These are phyloP conservation scores for Canis aureus DNA, from an alignment of 2,113 vertebrate species.

Conservation along the genomic window DNA sequence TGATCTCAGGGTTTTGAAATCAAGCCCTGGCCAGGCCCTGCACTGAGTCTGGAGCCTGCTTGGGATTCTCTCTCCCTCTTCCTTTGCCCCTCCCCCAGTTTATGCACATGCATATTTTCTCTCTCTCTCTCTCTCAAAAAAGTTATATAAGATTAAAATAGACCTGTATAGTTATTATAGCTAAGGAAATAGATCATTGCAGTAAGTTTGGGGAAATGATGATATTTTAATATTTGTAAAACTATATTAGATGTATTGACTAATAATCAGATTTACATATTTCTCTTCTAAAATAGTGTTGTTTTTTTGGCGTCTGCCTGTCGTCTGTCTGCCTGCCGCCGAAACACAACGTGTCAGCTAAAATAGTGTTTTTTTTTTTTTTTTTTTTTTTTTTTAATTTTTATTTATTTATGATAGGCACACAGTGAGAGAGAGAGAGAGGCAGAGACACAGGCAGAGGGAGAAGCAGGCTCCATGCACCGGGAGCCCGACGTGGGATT, in stretches of 20 bases:
- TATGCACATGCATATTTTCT: background rate
- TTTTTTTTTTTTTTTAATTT: no score
- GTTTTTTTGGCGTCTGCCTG: no score
- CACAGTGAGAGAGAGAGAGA: no score
- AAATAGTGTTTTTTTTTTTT: no score
- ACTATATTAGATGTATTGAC: background rate
- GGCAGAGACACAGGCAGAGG: no score
- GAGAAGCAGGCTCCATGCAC: no score
- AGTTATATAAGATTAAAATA: background rate
- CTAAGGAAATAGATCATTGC: background rate
- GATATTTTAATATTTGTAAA: slow-evolving; percentile 20
- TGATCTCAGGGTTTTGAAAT: background rate
- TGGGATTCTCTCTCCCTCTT: background rate
- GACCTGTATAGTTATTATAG: background rate
- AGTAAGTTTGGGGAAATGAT: background rate
- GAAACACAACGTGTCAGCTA: no score
- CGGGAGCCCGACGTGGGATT: no score
- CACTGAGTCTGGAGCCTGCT: background rate
- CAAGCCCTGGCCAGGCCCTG: background rate
- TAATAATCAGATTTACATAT: slow-evolving; percentile 50
- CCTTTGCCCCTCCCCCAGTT: background rate
- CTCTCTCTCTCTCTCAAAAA: background rate
- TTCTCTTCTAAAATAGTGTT: background rate
- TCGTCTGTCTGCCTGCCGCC: no score
- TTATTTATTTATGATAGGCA: no score